Evolutionary conservation across 2,888 invertebrate genomes (phyloP).

Genomic region (Stegophylla sp.): DNA sequence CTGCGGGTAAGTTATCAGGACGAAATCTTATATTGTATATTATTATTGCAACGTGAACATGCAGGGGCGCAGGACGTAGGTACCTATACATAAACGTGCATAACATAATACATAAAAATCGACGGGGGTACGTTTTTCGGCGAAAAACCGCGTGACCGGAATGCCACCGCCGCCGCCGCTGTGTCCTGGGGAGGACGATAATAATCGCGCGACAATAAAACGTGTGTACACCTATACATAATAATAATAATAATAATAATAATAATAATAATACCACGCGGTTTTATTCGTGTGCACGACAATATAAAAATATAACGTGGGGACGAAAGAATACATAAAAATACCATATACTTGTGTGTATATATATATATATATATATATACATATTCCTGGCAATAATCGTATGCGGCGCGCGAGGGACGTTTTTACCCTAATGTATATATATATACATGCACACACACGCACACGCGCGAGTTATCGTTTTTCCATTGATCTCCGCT

Average conservation of each 20-base stretch:
- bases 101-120: too few species aligned
- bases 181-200: neutral
- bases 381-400: too few species aligned
- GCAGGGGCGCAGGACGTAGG: neutral
- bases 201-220: neutral
- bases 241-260: neutral
- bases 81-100: too few species aligned
- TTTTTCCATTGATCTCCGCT: constrained; percentile 38
- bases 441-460: too few species aligned
- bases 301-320: neutral
- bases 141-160: constrained; percentile 34
- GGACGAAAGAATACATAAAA: constrained; percentile 25
- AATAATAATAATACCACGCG: constrained; percentile 6
- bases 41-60: neutral
- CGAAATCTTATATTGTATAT: neutral
- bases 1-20: too few species aligned
- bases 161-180: neutral
- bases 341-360: neutral
- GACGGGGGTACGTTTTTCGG: neutral
- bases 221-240: too few species aligned
- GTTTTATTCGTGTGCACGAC: constrained; percentile 15
- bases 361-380: too few species aligned
- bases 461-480: neutral
- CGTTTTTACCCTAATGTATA: too few species aligned
- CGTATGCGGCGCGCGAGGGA: too few species aligned